A percentile compares a stretch with the other conserved stretches of the same genome.
Conservation (phyloP, 2,797 vertebrate genomes). For the Atherinosoma microstoma region DNA sequence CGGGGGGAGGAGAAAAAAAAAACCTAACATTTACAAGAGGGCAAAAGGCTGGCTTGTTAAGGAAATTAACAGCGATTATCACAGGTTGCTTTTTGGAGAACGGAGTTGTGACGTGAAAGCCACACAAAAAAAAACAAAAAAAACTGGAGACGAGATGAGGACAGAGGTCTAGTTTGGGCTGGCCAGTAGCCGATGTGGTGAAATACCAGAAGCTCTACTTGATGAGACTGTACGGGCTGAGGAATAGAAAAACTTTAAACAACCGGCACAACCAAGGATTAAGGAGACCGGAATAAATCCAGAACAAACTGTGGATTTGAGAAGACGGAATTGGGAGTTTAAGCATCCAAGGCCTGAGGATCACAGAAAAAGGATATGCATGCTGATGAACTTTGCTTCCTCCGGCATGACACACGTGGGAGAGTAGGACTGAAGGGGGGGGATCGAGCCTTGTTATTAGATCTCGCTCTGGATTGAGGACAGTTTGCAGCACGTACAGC, state of each 20-base stretch:
- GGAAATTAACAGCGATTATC: conserved; percentile 43
- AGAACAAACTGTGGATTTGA: conserved; percentile 56
- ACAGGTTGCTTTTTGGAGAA: conserved; percentile 30
- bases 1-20: conserved; percentile 16
- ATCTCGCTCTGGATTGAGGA: conserved; percentile 46
- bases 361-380: conserved; percentile 56
- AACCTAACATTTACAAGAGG: conserved; percentile 49
- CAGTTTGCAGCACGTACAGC: conserved; percentile 34
- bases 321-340: conserved; percentile 39
- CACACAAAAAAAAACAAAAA: too few species aligned
- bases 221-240: conserved; percentile 19
- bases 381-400: conserved; percentile 65
- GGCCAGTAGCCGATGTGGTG: conserved; percentile 48
- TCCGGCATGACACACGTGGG: conserved; percentile 29
- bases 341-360: conserved; percentile 49
- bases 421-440: conserved; percentile 51
- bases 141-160: conserved; percentile 24
- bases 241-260: conserved; percentile 40
- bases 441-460: conserved; percentile 45
- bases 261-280: conserved; percentile 55
- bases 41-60: conserved; percentile 50
- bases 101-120: conserved; percentile 11
- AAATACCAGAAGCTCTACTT: conserved; percentile 52
- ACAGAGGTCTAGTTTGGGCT: conserved; percentile 18
- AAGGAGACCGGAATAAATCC: conserved; percentile 58